A percentile compares a stretch with the other conserved stretches of the same genome.
Conservation (phyloP, 1,140 invertebrate genomes). For the Ceratosolen fusciceps region DNA sequence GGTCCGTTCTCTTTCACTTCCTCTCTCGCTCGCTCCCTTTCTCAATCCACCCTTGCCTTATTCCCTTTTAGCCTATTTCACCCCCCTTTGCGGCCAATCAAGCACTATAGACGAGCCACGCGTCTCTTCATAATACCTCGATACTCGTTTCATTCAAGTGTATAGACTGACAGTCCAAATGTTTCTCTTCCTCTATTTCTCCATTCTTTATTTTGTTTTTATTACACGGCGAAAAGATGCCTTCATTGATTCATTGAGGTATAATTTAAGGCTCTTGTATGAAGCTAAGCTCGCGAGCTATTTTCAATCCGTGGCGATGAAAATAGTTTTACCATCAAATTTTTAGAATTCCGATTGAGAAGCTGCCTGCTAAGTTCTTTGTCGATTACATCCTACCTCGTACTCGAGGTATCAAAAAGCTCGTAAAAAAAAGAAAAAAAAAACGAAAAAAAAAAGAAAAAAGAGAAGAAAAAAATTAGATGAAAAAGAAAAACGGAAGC, state of each 20-base stretch:
- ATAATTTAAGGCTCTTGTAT: slow-evolving; percentile 6
- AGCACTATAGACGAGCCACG: slow-evolving; percentile 65
- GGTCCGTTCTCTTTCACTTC: slow-evolving; percentile 51
- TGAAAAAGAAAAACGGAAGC: no score
- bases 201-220: slow-evolving; percentile 22
- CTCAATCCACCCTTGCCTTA: slow-evolving; percentile 49
- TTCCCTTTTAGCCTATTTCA: slow-evolving; percentile 65
- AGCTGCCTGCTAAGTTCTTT: no score
- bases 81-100: slow-evolving; percentile 70
- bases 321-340: background rate
- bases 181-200: slow-evolving; percentile 35
- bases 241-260: slow-evolving; percentile 42
- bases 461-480: no score
- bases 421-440: no score
- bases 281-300: background rate
- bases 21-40: slow-evolving; percentile 12
- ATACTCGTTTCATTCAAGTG: slow-evolving; percentile 46
- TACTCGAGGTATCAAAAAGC: no score
- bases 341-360: no score
- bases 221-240: slow-evolving; percentile 18
- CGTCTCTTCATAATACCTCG: slow-evolving; percentile 52
- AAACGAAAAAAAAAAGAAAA: no score
- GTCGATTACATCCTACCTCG: no score
- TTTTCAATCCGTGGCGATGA: background rate
- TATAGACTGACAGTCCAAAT: slow-evolving; percentile 40